phyloP scores from a whole-genome alignment of 2,797 vertebrate genomes.

The Karalla daura region DNA sequence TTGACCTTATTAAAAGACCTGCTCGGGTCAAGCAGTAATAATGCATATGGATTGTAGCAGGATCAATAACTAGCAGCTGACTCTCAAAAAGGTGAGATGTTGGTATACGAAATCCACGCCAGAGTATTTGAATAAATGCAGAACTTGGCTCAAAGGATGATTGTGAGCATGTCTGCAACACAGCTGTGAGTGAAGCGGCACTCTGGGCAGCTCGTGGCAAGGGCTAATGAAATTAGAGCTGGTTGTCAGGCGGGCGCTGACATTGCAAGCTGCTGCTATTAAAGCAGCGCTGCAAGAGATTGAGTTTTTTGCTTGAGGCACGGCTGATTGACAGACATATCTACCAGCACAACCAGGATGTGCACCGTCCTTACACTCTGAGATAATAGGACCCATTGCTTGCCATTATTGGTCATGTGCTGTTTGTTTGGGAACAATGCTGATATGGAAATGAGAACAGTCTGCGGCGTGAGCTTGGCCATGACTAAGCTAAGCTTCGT shows the following conservation, averaged over 20 bases:
- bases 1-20: slow-evolving; percentile 3
- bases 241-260: slow-evolving; percentile 37
- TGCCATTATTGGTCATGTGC: slow-evolving; percentile 17
- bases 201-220: slow-evolving; percentile 31
- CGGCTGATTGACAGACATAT: slow-evolving; percentile 39
- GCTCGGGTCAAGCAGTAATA: neutral
- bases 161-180: neutral
- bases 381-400: slow-evolving; percentile 36
- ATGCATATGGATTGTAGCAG: neutral
- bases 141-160: slow-evolving; percentile 1
- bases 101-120: neutral
- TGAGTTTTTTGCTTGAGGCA: slow-evolving; percentile 12
- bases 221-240: slow-evolving; percentile 51
- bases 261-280: slow-evolving; percentile 38
- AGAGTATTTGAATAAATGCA: neutral
- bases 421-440: slow-evolving; percentile 28
- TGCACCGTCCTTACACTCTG: slow-evolving; percentile 13
- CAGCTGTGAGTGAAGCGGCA: slow-evolving; percentile 12
- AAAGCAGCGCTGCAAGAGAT: slow-evolving; percentile 15
- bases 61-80: slow-evolving; percentile 17
- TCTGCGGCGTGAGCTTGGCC: slow-evolving; percentile 9
- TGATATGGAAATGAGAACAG: slow-evolving; percentile 21
- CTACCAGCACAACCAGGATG: neutral
- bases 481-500: slow-evolving; percentile 15
- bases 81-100: neutral